phyloP scores from a whole-genome alignment of 2,888 invertebrate genomes.

The Campoplex capitator region DNA sequence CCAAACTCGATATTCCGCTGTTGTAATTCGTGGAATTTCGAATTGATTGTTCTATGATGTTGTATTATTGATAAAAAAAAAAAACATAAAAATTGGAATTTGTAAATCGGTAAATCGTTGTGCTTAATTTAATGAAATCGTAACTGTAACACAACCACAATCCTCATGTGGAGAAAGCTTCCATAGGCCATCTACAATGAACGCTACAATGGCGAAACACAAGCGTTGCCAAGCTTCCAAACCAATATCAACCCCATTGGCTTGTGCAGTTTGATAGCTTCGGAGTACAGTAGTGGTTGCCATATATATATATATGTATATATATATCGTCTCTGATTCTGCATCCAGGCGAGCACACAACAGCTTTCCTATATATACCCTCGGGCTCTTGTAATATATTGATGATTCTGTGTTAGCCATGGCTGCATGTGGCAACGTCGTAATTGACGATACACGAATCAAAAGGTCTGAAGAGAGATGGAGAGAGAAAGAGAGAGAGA shows the following conservation, averaged over 20 bases:
- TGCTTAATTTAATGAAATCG: not conserved
- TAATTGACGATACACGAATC: constrained; percentile 59
- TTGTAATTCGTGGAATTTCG: not conserved
- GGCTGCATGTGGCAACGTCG: constrained; percentile 56
- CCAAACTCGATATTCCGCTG: not conserved
- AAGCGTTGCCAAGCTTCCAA: constrained; percentile 29
- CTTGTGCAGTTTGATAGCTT: constrained; percentile 38
- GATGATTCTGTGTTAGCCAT: constrained; percentile 40
- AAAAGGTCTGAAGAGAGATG: constrained; percentile 6
- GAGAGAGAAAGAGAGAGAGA: constrained; percentile 27
- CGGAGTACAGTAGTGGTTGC: constrained; percentile 17
- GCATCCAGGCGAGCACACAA: constrained; percentile 26
- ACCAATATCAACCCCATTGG: constrained; percentile 29
- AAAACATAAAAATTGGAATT: not conserved
- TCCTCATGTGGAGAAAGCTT: not conserved
- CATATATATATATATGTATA: constrained; percentile 24
- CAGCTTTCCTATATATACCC: constrained; percentile 30
- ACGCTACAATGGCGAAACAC: constrained; percentile 13
- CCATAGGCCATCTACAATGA: not conserved
- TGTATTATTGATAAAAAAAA: not conserved
- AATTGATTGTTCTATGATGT: not conserved
- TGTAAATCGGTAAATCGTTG: not conserved
- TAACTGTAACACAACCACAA: not conserved
- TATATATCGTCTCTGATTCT: constrained; percentile 28
- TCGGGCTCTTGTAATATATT: constrained; percentile 56